Base-by-base conservation (phyloP, 1,140 invertebrate species). In the Ceratina calcarata region DNA sequence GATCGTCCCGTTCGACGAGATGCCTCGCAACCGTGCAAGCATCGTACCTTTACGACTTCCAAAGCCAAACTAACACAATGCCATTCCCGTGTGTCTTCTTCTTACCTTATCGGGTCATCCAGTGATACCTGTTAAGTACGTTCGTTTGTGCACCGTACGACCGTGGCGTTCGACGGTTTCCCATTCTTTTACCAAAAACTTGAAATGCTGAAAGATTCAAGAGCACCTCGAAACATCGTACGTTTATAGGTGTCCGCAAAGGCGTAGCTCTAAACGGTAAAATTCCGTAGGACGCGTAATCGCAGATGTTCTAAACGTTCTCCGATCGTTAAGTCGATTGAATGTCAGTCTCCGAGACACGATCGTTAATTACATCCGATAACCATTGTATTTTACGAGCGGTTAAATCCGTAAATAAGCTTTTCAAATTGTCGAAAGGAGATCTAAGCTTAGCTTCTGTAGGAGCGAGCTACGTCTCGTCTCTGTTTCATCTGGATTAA, bases 81-180 rank as follows among this genome's bases (percentile, higher is more conserved):
- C 10, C 70, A 79, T 22, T 79, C 51, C 60, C 61, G n/a, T 32
- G n/a, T 32, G 65, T 73, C 66, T 79, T 74, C 49, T 4, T 79
- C 8, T 79, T 79, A 79, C 77, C 70, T 79, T 79, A 79, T 79
- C 70, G 8, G 77, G 77, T 58, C 77, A 79, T 71, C 22, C n/a
- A 20, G 18, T 64, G 49, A 71, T 71, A 78, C 66, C 58, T 72
- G 58, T 78, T 78, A 55, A 27, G 55, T 57, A 45, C 10, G 18
- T 53, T 18, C n/a, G 7, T 6, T 32, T 22, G 32, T 45, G 10
- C n/a, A 62, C 7, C 49, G 15, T 24, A n/a, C 15, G 15, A 10
- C 15, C 16, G 8, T 18, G 0, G 20, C 51, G 20, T 4, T 61
- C 32, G n/a, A 6, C n/a, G 27, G n/a, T 20, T 20, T 6, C 0